A percentile compares a stretch with the other conserved stretches of the same genome.
phyloP scores from a whole-genome alignment of 2,797 vertebrate genomes.

The Eptatretus atami region DNA sequence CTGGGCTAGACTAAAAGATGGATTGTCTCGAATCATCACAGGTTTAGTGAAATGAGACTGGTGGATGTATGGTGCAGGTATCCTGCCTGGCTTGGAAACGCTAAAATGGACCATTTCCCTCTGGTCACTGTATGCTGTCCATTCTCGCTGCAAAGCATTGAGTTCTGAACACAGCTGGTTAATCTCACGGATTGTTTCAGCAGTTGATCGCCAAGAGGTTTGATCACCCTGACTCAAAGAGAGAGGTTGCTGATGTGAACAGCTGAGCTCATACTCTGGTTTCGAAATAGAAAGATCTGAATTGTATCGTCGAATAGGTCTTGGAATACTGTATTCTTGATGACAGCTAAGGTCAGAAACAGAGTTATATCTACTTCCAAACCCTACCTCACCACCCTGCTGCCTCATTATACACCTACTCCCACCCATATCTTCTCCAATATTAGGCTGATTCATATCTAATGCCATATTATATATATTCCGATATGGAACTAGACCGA shows the following conservation, averaged over 20 bases:
- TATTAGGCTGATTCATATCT: slow-evolving; percentile 15
- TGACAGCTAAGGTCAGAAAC: slow-evolving; percentile 66
- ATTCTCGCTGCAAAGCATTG: not conserved
- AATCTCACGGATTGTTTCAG: slow-evolving; percentile 2
- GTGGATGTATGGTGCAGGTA: not conserved
- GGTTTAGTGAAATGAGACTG: not conserved
- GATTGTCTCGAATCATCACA: slow-evolving; percentile 1
- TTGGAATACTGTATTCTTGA: slow-evolving; percentile 22
- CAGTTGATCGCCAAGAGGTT: not conserved
- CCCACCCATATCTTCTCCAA: too few relatives aligned
- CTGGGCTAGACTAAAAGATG: not conserved
- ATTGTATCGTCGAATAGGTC: slow-evolving; percentile 64
- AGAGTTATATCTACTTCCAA: slow-evolving; percentile 72
- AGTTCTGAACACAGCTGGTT: slow-evolving; percentile 4
- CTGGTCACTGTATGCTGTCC: slow-evolving; percentile 5
- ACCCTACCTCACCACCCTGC: slow-evolving; percentile 37
- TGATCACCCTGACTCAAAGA: not conserved
- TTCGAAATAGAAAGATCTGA: slow-evolving; percentile 38
- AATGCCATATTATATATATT: slow-evolving; percentile 32
- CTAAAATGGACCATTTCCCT: slow-evolving; percentile 3
- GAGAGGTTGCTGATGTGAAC: slow-evolving; percentile 11
- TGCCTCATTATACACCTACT: slow-evolving; percentile 4
- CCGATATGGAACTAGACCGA: slow-evolving; percentile 33
- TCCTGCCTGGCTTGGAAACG: not conserved
- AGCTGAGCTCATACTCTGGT: slow-evolving; percentile 56